These are phyloP conservation scores for Lates japonicus DNA, from an alignment of 2,797 vertebrate species.

Conservation along the genomic window DNA sequence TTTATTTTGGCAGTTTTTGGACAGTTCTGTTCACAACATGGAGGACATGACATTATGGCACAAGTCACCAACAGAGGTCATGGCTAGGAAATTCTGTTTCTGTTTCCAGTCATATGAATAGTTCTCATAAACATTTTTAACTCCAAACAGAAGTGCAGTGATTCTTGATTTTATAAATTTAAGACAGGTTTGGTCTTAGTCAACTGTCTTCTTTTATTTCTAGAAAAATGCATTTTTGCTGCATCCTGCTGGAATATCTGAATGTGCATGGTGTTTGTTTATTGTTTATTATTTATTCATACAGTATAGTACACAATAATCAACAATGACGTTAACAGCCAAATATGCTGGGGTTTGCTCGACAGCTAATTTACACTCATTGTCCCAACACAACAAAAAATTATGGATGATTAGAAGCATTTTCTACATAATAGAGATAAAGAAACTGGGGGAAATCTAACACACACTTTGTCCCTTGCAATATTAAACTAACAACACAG, in stretches of 20 bases:
- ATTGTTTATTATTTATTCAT: background rate
- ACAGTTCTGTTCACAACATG: slow-evolving; percentile 13
- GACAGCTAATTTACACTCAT: background rate
- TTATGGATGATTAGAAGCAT: slow-evolving; percentile 4
- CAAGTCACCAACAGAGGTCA: slow-evolving; percentile 14
- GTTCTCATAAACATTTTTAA: slow-evolving; percentile 1
- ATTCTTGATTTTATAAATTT: background rate
- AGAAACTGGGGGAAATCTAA: background rate
- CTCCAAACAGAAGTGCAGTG: background rate
- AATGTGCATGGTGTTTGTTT: background rate
- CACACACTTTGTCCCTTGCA: background rate
- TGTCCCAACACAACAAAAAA: background rate
- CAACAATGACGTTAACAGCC: background rate
- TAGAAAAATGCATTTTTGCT: background rate
- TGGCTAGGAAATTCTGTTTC: background rate
- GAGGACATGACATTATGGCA: background rate
- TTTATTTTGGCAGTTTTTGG: slow-evolving; percentile 27
- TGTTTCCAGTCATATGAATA: slow-evolving; percentile 4
- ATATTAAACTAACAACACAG: background rate
- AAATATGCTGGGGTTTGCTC: background rate
- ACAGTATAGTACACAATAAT: background rate
- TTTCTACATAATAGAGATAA: background rate
- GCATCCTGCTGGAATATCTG: background rate
- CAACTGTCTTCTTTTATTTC: background rate
- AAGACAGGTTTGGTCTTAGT: background rate